Base-by-base conservation (phyloP, 2,888 invertebrate species). In the Acronicta aceris region DNA sequence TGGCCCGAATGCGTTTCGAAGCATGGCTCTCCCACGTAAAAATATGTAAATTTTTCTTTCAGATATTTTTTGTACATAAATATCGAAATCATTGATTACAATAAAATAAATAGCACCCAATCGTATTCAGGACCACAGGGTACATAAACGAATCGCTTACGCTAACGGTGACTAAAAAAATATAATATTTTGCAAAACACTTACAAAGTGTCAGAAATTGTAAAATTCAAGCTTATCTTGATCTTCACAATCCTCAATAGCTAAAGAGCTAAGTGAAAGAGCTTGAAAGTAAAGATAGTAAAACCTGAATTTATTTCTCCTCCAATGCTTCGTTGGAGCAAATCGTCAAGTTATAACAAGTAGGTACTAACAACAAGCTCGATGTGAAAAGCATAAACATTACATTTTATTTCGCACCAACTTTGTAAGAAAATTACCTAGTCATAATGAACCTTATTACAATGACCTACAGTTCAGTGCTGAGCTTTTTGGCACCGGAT, bases 361-460 rank as follows among this genome's bases (percentile, higher is more conserved):
- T 60, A 72, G 52, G 51, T 38, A 38, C 38, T 38, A 55, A 56
- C 58, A 46, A 60, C 64, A 57, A 62, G 53, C 59, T 59, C 59
- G 61, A 65, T 78, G 46, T 63, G 53, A 56, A 64, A 73, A 45
- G 75, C 61, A 78, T 74, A 76, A 76, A 67, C 66, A 53, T 36
- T 21, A 47, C 51, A 58, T 55, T 60, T 72, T 78, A 72, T 69
- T 65, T 63, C 60, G 52, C 55, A 60, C 50, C 50, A 55, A 17
- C 64, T 59, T 69, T 74, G 68, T 76, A 65, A 62, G 68, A 64
- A 66, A 71, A 74, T 71, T 5, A 27, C 7, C 69, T 62, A 53
- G 46, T 25, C 1, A 72, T 63, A 65, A 62, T 65, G 36, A 33
- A 56, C 61, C 53, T 69, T 74, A 72, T 69, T 33, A 59, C 55